A percentile compares a stretch with the other conserved stretches of the same genome.
Conservation (phyloP, 37 sponge, comb jelly and placozoan genomes). For the Beroe ovata region DNA sequence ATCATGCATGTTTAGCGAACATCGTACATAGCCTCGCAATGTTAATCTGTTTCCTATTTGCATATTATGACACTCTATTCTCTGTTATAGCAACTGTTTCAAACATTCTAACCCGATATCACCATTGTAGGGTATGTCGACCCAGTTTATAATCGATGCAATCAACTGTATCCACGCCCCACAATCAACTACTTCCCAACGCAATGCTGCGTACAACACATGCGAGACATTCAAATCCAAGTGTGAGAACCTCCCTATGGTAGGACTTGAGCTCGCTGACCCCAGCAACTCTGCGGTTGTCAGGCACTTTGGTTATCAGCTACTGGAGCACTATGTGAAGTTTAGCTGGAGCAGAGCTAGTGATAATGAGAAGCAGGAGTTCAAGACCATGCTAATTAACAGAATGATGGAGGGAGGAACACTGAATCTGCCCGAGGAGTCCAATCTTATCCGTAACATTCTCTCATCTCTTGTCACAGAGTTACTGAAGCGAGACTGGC, state of each 20-base stretch:
- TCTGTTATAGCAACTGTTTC: no score
- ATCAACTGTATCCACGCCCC: slow-evolving; percentile 62
- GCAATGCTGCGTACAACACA: slow-evolving; percentile 58
- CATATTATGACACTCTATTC: no score
- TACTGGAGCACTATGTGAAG: slow-evolving; percentile 51
- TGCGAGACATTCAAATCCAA: slow-evolving; percentile 6
- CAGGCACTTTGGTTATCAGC: slow-evolving; percentile 45
- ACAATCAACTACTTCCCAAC: slow-evolving; percentile 14
- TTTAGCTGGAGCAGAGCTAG: slow-evolving; percentile 23
- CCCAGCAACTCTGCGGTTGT: slow-evolving; percentile 24
- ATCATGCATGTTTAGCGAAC: no score
- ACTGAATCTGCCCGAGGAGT: slow-evolving; percentile 7
- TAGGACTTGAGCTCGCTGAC: slow-evolving; percentile 27
- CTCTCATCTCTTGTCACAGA: slow-evolving; percentile 9
- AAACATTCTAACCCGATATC: no score
- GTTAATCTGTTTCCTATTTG: no score
- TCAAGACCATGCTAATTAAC: slow-evolving; percentile 26
- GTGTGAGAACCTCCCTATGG: slow-evolving; percentile 34
- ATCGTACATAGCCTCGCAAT: no score
- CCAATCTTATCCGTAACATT: slow-evolving; percentile 12
- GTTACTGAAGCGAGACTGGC: slow-evolving; percentile 57
- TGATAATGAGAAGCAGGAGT: slow-evolving; percentile 30
- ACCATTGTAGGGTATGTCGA: slow-evolving; percentile 63
- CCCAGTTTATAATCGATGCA: slow-evolving; percentile 12
- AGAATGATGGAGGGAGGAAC: slow-evolving; percentile 38